Percentiles rank a stretch among this genome's conserved stretches.
These are phyloP conservation scores for Melanerpes aurifrons DNA, from an alignment of 2,113 vertebrate species.

Conservation along the genomic window DNA sequence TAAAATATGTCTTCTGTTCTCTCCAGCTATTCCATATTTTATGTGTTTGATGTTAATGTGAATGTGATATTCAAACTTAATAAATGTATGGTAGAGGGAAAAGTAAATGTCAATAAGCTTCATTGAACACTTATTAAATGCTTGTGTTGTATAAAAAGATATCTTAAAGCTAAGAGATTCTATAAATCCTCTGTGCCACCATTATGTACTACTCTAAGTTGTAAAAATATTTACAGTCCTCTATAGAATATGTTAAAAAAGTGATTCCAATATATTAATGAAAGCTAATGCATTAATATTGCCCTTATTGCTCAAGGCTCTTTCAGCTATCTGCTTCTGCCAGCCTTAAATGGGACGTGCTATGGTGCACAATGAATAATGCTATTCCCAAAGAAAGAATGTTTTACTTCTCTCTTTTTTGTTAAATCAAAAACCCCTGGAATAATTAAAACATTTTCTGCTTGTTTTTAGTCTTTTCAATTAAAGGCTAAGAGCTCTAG, in stretches of 20 bases:
- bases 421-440: background rate
- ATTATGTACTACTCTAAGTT: conserved; percentile 28
- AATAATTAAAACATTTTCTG: background rate
- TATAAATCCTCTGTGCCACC: conserved; percentile 65
- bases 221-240: conserved; percentile 31
- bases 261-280: background rate
- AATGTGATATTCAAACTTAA: conserved; percentile 72
- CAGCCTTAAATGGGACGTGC: background rate
- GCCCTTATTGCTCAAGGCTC: background rate
- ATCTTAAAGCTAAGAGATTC: conserved; percentile 56
- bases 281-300: background rate
- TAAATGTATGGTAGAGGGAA: conserved; percentile 70
- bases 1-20: conserved; percentile 78
- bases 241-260: background rate
- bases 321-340: background rate
- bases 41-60: conserved; percentile 78
- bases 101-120: conserved; percentile 76
- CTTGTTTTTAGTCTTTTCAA: background rate
- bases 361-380: background rate
- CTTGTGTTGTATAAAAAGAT: conserved; percentile 60
- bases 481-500: background rate
- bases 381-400: background rate
- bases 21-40: conserved; percentile 78
- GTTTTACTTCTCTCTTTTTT: background rate
- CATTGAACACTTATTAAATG: conserved; percentile 73